Conservation (phyloP, 2,113 vertebrate genomes). For the Rhinolophus ferrumequinum region DNA sequence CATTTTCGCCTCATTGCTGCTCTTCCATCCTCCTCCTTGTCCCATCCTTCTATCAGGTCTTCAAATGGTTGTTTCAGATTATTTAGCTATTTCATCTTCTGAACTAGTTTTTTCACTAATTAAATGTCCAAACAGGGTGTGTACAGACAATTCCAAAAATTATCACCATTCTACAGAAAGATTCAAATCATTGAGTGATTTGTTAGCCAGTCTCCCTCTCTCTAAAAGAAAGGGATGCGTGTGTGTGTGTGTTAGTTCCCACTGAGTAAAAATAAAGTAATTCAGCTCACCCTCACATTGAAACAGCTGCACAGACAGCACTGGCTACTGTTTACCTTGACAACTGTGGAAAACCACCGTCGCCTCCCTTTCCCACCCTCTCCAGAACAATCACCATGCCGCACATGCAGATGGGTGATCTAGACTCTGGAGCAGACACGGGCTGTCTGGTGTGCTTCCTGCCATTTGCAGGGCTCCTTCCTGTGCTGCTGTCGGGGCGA, state of each 20-base stretch:
- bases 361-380: constrained; percentile 1
- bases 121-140: constrained; percentile 64
- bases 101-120: constrained; percentile 57
- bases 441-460: constrained; percentile 63
- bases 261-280: constrained; percentile 69
- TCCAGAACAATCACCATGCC: constrained; percentile 58
- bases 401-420: constrained; percentile 55
- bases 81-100: constrained; percentile 35
- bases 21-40: background rate
- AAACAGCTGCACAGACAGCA: constrained; percentile 64
- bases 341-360: constrained; percentile 57
- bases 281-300: constrained; percentile 46
- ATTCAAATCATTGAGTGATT: constrained; percentile 55
- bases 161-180: constrained; percentile 51
- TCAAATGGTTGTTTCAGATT: constrained; percentile 13
- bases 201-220: constrained; percentile 36
- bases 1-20: background rate
- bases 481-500: constrained; percentile 54
- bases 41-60: background rate
- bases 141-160: constrained; percentile 63
- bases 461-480: constrained; percentile 40
- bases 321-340: constrained; percentile 60
- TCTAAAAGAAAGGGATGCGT: background rate
- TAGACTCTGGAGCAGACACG: constrained; percentile 17
- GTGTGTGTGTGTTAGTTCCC: constrained; percentile 22